Conservation (phyloP, 1,140 invertebrate genomes). For the Lycorma delicatula region DNA sequence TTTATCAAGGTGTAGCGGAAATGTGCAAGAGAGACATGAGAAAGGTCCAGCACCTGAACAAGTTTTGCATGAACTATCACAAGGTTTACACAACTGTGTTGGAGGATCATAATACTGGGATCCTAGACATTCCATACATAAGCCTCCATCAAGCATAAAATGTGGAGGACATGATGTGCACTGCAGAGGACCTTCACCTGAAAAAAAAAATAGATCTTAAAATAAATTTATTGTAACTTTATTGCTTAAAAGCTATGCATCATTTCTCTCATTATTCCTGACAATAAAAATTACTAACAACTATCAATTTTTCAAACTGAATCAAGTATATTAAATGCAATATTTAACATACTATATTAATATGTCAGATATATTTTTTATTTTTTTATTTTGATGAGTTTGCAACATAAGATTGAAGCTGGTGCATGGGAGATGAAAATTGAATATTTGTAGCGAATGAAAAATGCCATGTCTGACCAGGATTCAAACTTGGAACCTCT, state of each 20-base stretch:
- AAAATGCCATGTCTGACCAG: too few species aligned
- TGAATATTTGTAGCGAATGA: too few species aligned
- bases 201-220: conserved; percentile 17
- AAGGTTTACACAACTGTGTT: conserved; percentile 56
- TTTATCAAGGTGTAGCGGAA: conserved; percentile 53
- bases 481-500: too few species aligned
- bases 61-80: conserved; percentile 55
- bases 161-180: conserved; percentile 61
- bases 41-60: conserved; percentile 61
- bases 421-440: too few species aligned
- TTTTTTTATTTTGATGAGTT: too few species aligned
- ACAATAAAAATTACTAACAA: background rate
- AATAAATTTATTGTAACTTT: too few species aligned
- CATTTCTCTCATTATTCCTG: too few species aligned
- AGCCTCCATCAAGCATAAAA: conserved; percentile 60
- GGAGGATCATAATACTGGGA: conserved; percentile 61
- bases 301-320: background rate
- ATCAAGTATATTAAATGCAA: too few species aligned
- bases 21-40: conserved; percentile 55
- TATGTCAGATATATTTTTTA: too few species aligned
- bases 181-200: conserved; percentile 57
- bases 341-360: too few species aligned
- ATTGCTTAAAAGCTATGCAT: background rate
- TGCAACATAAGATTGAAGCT: too few species aligned
- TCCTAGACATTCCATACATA: conserved; percentile 62